Conservation (phyloP, 1,140 invertebrate species). For the Microplitis mediator region DNA sequence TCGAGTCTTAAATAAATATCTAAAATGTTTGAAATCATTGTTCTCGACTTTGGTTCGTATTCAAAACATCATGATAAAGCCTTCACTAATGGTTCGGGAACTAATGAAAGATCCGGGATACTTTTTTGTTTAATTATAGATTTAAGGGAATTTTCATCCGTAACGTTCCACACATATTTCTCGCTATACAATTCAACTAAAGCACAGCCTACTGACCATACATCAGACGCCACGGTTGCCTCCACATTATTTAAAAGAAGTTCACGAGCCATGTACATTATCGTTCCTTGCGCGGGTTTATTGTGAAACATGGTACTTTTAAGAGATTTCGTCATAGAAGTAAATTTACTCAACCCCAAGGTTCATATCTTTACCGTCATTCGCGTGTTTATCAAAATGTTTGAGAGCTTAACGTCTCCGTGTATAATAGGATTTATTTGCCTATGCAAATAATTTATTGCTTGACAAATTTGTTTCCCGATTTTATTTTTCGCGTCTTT, state of each 20-base stretch:
- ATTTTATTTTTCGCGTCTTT: not conserved
- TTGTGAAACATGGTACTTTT: not conserved
- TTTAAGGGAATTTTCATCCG: not conserved
- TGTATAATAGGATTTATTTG: not conserved
- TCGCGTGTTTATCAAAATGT: not conserved
- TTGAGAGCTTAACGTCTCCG: not conserved
- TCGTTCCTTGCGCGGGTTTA: not conserved
- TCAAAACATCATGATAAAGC: not conserved
- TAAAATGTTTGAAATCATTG: too few relatives aligned
- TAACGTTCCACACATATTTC: not conserved
- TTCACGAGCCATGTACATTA: slow-evolving; percentile 17
- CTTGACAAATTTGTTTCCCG: not conserved
- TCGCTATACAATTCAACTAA: slow-evolving; percentile 9
- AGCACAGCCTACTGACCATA: slow-evolving; percentile 1
- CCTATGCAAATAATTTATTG: not conserved
- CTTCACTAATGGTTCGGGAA: not conserved
- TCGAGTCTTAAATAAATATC: too few relatives aligned
- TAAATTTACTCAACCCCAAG: not conserved
- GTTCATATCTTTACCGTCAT: not conserved
- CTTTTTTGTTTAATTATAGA: not conserved
- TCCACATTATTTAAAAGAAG: not conserved
- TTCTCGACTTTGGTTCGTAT: too few relatives aligned
- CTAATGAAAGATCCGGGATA: not conserved
- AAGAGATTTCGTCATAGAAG: not conserved
- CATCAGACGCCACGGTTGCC: not conserved